phyloP scores from a whole-genome alignment of 2,113 vertebrate genomes.

The Taurulus bubalis region DNA sequence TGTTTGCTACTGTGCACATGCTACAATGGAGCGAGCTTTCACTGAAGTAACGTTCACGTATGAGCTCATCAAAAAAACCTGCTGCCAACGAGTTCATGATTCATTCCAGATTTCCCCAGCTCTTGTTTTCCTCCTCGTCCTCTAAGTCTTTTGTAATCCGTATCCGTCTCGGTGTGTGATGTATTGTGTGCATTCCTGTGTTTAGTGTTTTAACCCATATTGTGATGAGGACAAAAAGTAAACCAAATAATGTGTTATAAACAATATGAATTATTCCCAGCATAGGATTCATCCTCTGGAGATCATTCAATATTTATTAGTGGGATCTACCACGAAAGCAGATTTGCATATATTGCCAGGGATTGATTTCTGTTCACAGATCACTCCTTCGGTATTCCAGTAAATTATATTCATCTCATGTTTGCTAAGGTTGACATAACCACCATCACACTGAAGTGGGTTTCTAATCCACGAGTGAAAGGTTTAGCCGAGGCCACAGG shows the following conservation, averaged over 20 bases:
- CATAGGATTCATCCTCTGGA: neutral
- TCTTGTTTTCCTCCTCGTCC: neutral
- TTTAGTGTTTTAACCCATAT: neutral
- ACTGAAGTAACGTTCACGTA: neutral
- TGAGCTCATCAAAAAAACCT: neutral
- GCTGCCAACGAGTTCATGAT: conserved; percentile 36
- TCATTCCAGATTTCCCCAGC: conserved; percentile 69
- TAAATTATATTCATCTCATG: too few species aligned
- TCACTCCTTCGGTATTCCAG: too few species aligned
- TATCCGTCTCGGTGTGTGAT: neutral
- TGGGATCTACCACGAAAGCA: neutral
- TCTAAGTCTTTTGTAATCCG: neutral
- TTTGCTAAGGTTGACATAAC: too few species aligned
- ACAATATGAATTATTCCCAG: too few species aligned
- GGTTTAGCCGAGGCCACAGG: neutral
- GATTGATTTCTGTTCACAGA: neutral
- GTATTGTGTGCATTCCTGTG: neutral
- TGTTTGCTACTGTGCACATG: neutral
- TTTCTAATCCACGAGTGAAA: neutral
- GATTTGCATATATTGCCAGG: neutral
- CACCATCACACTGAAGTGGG: too few species aligned
- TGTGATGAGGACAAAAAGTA: too few species aligned
- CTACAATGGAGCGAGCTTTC: neutral
- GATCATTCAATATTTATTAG: neutral
- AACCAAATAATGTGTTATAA: too few species aligned